Percentiles rank a stretch among this genome's conserved stretches.
Conservation (phyloP, 2,797 vertebrate genomes). For the Myioborus melanocephalus region DNA sequence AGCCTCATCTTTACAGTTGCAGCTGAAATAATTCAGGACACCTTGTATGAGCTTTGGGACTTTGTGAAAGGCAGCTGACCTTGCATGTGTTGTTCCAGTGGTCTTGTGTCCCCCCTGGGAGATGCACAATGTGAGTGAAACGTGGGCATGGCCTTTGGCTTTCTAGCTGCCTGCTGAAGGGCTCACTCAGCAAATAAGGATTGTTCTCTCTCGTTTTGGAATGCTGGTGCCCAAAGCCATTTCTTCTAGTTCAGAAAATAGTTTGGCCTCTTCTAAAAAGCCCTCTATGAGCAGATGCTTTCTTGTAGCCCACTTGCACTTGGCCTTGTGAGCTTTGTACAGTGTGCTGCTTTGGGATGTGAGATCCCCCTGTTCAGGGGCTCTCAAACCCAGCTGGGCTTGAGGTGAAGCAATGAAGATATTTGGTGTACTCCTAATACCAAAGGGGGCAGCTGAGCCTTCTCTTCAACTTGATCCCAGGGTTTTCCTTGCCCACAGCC, state of each 20-base stretch:
- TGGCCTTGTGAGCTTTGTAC: neutral
- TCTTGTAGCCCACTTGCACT: neutral
- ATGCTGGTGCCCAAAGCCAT: neutral
- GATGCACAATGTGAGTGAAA: neutral
- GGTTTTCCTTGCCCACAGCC: neutral
- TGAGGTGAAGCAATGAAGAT: neutral
- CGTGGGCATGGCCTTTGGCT: neutral
- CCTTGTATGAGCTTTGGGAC: no score
- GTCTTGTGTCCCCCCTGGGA: neutral
- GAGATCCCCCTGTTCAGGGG: neutral
- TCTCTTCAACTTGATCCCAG: fast-evolving
- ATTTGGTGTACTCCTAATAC: neutral
- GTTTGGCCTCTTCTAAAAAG: neutral
- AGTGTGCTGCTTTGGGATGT: neutral
- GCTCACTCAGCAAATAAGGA: fast-evolving
- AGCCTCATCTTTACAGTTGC: neutral
- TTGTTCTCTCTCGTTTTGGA: neutral
- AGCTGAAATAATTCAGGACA: neutral
- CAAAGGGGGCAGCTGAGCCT: neutral
- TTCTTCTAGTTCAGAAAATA: neutral
- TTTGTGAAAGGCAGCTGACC: neutral
- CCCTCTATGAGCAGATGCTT: neutral
- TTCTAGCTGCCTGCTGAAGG: neutral
- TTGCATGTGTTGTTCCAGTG: neutral
- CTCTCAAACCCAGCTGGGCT: neutral